Percentiles rank a stretch among this genome's conserved stretches.
Conservation (phyloP, 2,888 invertebrate genomes). For the Lysandra coridon region DNA sequence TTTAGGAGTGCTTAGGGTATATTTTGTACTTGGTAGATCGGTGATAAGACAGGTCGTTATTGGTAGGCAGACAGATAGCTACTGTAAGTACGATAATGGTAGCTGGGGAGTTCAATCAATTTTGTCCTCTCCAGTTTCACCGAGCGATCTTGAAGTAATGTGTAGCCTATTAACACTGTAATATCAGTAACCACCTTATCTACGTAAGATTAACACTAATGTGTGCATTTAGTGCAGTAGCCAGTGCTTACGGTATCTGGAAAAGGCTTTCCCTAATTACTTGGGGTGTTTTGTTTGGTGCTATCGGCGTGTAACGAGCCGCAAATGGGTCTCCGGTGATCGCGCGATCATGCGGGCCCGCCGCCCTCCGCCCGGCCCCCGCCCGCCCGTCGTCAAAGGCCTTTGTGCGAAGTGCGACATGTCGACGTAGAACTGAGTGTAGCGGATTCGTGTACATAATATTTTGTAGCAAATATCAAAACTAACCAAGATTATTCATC, state of each 20-base stretch:
- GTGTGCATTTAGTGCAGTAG: constrained; percentile 15
- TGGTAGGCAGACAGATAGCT: no score
- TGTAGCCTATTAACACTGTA: no score
- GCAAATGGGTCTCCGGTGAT: constrained; percentile 76
- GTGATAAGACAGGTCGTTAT: no score
- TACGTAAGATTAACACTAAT: constrained; percentile 22
- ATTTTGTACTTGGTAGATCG: no score
- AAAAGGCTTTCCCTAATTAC: constrained; percentile 80
- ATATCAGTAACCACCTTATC: background rate
- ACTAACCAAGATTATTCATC: background rate
- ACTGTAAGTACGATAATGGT: no score
- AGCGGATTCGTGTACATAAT: constrained; percentile 44
- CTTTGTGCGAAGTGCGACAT: constrained; percentile 65
- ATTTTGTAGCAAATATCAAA: background rate
- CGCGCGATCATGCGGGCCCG: constrained; percentile 78
- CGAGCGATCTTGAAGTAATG: no score
- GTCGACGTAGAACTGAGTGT: constrained; percentile 43
- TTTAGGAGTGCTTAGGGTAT: no score
- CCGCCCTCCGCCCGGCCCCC: constrained; percentile 52
- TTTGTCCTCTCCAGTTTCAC: no score
- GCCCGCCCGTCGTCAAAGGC: constrained; percentile 68
- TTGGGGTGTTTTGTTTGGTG: constrained; percentile 80
- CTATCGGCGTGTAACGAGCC: constrained; percentile 79
- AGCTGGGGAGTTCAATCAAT: no score
- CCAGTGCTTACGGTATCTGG: constrained; percentile 75